Evolutionary conservation across 2,888 invertebrate genomes (phyloP).

Genomic region (Idaea biselata): DNA sequence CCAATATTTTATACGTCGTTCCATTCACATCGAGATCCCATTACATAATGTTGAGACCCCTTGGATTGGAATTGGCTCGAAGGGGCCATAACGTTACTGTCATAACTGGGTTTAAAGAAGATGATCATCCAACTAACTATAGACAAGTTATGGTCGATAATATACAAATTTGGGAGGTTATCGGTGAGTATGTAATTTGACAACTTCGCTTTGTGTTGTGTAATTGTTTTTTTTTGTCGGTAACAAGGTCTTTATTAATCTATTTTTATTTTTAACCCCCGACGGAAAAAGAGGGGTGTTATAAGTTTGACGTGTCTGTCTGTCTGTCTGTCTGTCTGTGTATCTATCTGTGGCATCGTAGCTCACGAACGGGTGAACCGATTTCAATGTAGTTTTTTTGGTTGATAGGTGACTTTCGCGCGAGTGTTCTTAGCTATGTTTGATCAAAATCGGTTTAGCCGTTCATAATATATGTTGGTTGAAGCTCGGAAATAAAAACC

Average conservation of each 20-base stretch:
- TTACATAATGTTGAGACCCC: conserved; percentile 62
- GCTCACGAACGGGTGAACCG: too few species aligned
- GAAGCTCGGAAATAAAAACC: too few species aligned
- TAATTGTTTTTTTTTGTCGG: background rate
- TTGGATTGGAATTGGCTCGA: conserved; percentile 71
- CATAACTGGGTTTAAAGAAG: conserved; percentile 59
- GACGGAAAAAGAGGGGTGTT: too few species aligned
- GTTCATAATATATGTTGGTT: too few species aligned
- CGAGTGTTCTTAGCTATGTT: too few species aligned
- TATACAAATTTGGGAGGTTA: conserved; percentile 63
- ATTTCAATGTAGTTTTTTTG: too few species aligned
- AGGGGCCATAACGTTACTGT: conserved; percentile 78
- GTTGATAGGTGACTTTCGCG: too few species aligned
- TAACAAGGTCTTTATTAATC: background rate
- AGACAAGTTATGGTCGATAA: conserved; percentile 58
- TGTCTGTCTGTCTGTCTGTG: too few species aligned
- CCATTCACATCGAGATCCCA: conserved; percentile 76
- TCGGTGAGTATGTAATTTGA: conserved; percentile 43
- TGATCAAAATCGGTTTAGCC: too few species aligned
- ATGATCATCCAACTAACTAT: conserved; percentile 57
- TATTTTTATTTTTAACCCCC: too few species aligned
- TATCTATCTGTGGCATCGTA: too few species aligned
- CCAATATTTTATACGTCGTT: conserved; percentile 68
- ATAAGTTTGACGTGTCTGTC: too few species aligned
- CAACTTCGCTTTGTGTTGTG: background rate